Conservation (phyloP, 2,113 vertebrate species). For the Porphyrio hochstetteri region DNA sequence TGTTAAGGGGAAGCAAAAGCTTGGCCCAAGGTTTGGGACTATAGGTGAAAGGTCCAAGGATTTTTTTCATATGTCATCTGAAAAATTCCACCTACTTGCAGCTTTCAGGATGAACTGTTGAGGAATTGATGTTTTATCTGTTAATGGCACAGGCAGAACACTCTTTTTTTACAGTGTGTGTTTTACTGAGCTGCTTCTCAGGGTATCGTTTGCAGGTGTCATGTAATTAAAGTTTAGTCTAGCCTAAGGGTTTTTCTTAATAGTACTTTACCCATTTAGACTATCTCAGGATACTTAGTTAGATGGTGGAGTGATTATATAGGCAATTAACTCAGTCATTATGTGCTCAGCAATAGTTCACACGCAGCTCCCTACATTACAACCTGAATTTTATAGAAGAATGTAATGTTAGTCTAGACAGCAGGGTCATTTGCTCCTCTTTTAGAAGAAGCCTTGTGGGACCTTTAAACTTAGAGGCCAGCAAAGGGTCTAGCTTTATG, state of each 20-base stretch:
- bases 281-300: background rate
- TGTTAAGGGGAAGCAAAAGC: background rate
- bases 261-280: background rate
- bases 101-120: background rate
- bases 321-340: constrained; percentile 23
- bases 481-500: background rate
- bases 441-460: background rate
- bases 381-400: background rate
- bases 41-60: background rate
- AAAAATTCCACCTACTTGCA: background rate
- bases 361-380: background rate
- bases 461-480: background rate
- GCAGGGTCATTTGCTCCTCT: background rate
- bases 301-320: background rate
- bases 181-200: background rate
- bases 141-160: background rate
- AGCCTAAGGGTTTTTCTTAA: background rate
- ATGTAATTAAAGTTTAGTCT: constrained; percentile 34
- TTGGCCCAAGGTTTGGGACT: background rate
- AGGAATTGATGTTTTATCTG: background rate
- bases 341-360: background rate
- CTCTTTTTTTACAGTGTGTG: rapidly evolving
- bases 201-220: background rate
- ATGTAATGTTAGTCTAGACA: constrained; percentile 14
- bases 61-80: background rate